Base-by-base conservation (phyloP, 2,888 invertebrate species). In the Nycteola revayana region DNA sequence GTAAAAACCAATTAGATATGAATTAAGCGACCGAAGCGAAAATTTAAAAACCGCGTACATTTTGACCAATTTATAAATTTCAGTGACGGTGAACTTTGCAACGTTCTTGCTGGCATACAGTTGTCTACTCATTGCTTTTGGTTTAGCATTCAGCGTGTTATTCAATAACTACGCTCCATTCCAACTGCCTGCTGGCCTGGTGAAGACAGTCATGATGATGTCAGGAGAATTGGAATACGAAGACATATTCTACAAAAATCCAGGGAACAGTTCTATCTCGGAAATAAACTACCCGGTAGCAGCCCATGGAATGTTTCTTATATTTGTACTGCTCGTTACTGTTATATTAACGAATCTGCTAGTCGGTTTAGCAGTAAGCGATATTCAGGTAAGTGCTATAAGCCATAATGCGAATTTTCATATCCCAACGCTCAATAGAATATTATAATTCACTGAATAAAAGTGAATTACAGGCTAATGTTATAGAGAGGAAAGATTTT, bases 201-300 rank as follows among this genome's bases (percentile, higher is more conserved):
- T 96, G 1, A 95, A 96, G 78, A 94, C 95, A 0, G 91, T 96
- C 7, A 94, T 95, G 58, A 96, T 96, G 96, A 95, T 96, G 95
- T 94, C 95, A 0, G 96, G 96, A 0, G 96, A 96, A 72, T 70
- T 96, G 28, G 95, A 95, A 68, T 95, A 94, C 51, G 95, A 96
- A 67, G 95, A 95, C 57, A 93, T 95, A 45, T 96, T 95, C 68
- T 95, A 94, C 53, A 88, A 85, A 23, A 88, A 91, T 38, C 72
- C 30, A 69, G 7, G n/a, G 21, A 21, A 21, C n/a, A n/a, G 2
- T 3, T 5, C 21, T 5, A 21, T 3, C n/a, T 21, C 3, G 3
- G 0, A 76, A 83, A 1, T 94, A 7, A 85, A 91, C 38, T 94
- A 94, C 67, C 92, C 93, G 0, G 90, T 92, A 6, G 95, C 95